Evolutionary conservation across 2,888 invertebrate genomes (phyloP), one percentile per base, ranked within the genome.

Genomic region (Drosophila fulvimacula): DNA sequence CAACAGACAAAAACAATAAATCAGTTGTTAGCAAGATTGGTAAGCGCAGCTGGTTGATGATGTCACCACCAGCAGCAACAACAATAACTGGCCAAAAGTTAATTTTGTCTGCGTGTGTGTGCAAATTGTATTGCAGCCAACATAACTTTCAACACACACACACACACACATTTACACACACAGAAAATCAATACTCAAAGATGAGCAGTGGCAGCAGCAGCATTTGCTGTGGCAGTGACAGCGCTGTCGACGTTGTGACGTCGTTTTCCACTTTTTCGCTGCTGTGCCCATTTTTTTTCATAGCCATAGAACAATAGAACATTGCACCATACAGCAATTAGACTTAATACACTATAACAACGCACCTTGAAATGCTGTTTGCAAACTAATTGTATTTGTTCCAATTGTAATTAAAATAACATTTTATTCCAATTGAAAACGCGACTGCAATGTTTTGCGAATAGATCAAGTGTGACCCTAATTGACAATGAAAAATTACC

Each of bases 1-100:
- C 19, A 24, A 34, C 13, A 9, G n/a, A 3, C 24, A 64, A 57
- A n/a, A n/a, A 21, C n/a, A 24, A 60, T 68, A 60, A 76, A 73
- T 77, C 56, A 77, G 62, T 60, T 64, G 61, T 72, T 56, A 74
- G 69, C 74, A 77, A 77, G 75, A 75, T 77, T 73, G 75, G 64
- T 76, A 48, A 55, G 44, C 51, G n/a, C 73, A 78, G 66, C 69
- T 81, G 78, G 60, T 51, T 77, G 84, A 88, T 84, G 84, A 84
- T 84, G 88, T 84, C 84, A 84, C 83, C 79, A 39, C 48, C 30
- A 60, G 2, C 24, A 24, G 2, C 46, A 65, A 15, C 57, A 46
- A 24, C 46, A 59, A 24, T 67, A 81, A 78, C 64, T 76, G 72
- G 56, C 82, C 82, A 80, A 72, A 65, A 71, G 48, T 69, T 48